A percentile compares a stretch with the other conserved stretches of the same genome.
Conservation (phyloP, 1,140 invertebrate species). For the Drosophila novamexicana region DNA sequence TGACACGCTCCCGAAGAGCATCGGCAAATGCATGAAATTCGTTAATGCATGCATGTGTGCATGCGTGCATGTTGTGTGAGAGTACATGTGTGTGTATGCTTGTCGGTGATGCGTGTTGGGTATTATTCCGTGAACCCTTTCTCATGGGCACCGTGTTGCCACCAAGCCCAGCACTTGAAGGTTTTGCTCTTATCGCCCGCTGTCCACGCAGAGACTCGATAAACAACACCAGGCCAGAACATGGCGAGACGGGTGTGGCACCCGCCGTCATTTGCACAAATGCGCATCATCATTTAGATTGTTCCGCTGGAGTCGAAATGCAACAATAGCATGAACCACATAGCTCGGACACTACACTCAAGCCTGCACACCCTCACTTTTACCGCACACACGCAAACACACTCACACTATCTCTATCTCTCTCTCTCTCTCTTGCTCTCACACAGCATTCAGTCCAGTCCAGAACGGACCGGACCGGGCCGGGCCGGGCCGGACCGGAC, state of each 20-base stretch:
- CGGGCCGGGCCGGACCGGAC: background rate
- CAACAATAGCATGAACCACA: conserved; percentile 44
- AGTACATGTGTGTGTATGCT: background rate
- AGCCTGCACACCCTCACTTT: conserved; percentile 1
- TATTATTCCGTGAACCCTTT: conserved; percentile 1
- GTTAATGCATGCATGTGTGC: conserved; percentile 27
- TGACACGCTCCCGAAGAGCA: conserved; percentile 33
- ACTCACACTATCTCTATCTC: background rate
- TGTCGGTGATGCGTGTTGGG: conserved; percentile 6
- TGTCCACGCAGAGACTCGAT: conserved; percentile 55
- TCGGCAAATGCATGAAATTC: conserved; percentile 38
- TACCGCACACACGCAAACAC: conserved; percentile 1
- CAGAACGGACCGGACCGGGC: too few species aligned
- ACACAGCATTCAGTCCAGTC: background rate
- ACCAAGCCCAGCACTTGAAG: conserved; percentile 47
- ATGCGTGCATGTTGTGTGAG: background rate
- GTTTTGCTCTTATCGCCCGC: conserved; percentile 66
- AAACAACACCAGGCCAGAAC: conserved; percentile 42
- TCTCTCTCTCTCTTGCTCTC: background rate
- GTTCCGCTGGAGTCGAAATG: conserved; percentile 38
- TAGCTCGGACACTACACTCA: conserved; percentile 30
- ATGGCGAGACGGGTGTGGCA: conserved; percentile 12
- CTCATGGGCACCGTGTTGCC: conserved; percentile 12
- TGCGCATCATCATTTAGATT: conserved; percentile 46
- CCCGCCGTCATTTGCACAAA: conserved; percentile 51